phyloP scores from a whole-genome alignment of 2,113 vertebrate genomes.

The Dendropsophus ebraccatus region DNA sequence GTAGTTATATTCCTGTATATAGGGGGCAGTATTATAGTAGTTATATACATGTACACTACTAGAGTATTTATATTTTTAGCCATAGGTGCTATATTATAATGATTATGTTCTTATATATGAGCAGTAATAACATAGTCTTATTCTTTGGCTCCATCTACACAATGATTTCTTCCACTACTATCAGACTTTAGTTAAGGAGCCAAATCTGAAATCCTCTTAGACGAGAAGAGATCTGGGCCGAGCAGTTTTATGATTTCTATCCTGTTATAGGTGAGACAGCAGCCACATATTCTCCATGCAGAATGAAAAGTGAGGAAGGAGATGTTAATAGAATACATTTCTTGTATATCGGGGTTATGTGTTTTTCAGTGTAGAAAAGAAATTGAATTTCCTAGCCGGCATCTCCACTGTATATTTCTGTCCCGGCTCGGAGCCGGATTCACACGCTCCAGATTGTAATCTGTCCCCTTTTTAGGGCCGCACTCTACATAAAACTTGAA shows the following conservation, averaged over 20 bases:
- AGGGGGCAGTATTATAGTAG: not conserved
- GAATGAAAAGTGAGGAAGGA: conserved; percentile 48
- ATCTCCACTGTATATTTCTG: conserved; percentile 48
- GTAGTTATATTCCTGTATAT: not conserved
- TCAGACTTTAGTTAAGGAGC: not conserved
- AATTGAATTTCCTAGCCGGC: conserved; percentile 52
- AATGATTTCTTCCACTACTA: not conserved
- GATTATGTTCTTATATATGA: not conserved
- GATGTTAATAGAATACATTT: conserved; percentile 55
- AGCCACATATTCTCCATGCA: conserved; percentile 49
- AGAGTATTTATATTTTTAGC: not conserved
- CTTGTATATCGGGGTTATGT: conserved; percentile 52
- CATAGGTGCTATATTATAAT: not conserved
- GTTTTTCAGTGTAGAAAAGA: conserved; percentile 52
- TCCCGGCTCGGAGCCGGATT: conserved; percentile 34
- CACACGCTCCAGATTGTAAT: conserved; percentile 49
- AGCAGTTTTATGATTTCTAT: conserved; percentile 39
- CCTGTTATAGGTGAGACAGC: conserved; percentile 9
- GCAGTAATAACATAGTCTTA: not conserved
- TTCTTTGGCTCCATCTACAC: not conserved
- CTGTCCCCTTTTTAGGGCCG: conserved; percentile 40
- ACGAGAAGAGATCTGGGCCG: not conserved
- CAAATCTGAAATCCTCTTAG: not conserved
- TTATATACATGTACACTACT: not conserved
- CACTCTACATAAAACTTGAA: conserved; percentile 43